Percentiles rank a stretch among this genome's conserved stretches.
Evolutionary conservation across 1,140 invertebrate genomes (phyloP).

Genomic region (Leptinotarsa lineolata): DNA sequence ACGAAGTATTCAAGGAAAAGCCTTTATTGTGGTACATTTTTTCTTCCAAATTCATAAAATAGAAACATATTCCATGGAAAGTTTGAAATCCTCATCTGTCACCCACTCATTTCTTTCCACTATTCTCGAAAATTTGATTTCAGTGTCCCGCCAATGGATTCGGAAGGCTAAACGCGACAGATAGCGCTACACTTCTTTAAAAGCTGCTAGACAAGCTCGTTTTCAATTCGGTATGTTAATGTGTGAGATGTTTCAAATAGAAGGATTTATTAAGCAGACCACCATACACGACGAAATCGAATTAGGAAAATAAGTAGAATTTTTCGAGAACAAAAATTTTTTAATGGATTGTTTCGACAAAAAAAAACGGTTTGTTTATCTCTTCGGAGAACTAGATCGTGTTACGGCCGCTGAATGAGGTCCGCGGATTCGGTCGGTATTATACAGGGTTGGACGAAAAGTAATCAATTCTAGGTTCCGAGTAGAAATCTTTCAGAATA

Average conservation of each 20-base stretch:
- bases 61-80: too few relatives aligned
- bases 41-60: too few relatives aligned
- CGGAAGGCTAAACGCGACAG: constrained; percentile 8
- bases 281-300: constrained; percentile 21
- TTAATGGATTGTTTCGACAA: constrained; percentile 14
- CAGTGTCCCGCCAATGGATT: background rate
- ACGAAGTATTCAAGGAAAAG: too few relatives aligned
- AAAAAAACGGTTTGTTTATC: constrained; percentile 1
- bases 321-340: constrained; percentile 21
- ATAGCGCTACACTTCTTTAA: constrained; percentile 18
- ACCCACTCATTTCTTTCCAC: too few relatives aligned
- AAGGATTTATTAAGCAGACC: constrained; percentile 26
- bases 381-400: background rate
- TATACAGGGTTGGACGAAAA: background rate
- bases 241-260: constrained; percentile 28
- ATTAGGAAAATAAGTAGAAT: constrained; percentile 27
- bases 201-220: constrained; percentile 21
- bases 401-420: background rate
- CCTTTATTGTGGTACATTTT: too few relatives aligned
- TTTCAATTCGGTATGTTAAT: constrained; percentile 27
- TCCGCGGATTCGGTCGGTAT: background rate
- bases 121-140: too few relatives aligned
- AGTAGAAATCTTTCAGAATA: too few relatives aligned
- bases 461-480: background rate
- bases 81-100: too few relatives aligned